Base-by-base conservation (phyloP, 1,140 invertebrate genomes). In the Drosophila orosa region DNA sequence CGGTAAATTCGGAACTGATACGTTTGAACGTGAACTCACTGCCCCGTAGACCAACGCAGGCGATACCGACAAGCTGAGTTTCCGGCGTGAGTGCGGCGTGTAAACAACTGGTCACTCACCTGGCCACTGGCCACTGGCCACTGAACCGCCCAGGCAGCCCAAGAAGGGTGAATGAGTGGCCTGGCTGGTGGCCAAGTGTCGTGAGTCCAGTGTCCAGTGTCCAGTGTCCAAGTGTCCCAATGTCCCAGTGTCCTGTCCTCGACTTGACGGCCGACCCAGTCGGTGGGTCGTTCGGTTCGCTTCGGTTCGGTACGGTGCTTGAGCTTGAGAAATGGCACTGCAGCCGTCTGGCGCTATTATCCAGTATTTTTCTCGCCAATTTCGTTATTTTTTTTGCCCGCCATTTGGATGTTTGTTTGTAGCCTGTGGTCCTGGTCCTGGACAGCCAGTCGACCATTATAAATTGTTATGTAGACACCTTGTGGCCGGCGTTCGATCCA, bases 381-480 rank as follows among this genome's bases (percentile, higher is more conserved):
- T 52, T 62, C 47, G n/a, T 52, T 47, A 39, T 35, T 62, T 73
- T 73, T 37, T 45, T 37, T 35, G 13, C 33, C 67, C 31, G 15
- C 40, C 19, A 48, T 44, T 58, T 35, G 66, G 54, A 24, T 71
- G 35, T 67, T 67, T 63, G 65, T 50, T 67, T 50, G 68, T 50
- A 17, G 55, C 7, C 44, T 42, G 55, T 35, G 69, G 66, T 71
- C 68, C 44, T 35, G 54, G 17, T 33, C 48, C 50, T 24, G 50
- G 24, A 44, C 44, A 52, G 66, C 55, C 67, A 33, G 67, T 73
- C 69, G 37, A 73, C 69, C 67, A 73, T 75, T 75, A 75, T 75
- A 75, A 75, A 75, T 75, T 75, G 62, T 75, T 75, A 65, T 52
- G 61, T 66, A 66, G 73, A 75, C 73, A 75, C 73, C 73, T 66